Conservation (phyloP, 2,797 vertebrate species). For the Peromyscus attwateri region DNA sequence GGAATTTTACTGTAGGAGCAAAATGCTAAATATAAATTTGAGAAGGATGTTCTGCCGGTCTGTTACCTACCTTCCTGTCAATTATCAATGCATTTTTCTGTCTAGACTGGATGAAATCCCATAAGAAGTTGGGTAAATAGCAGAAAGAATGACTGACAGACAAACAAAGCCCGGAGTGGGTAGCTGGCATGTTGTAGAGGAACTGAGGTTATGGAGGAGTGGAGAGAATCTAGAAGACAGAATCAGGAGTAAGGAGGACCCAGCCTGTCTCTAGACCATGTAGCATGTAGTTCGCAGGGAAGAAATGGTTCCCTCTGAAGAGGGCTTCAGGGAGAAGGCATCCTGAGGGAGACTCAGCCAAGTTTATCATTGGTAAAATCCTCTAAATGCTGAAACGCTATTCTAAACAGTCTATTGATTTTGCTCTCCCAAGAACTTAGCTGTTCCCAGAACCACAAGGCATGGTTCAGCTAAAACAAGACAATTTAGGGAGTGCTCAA, state of each 20-base stretch:
- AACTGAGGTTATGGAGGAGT: background rate
- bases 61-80: background rate
- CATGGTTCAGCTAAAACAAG: background rate
- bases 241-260: background rate
- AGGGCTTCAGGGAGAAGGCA: background rate
- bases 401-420: background rate
- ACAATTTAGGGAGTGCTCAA: background rate
- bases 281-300: background rate
- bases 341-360: background rate
- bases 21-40: background rate
- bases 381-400: background rate
- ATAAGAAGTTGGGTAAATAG: background rate
- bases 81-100: background rate
- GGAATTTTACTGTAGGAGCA: constrained; percentile 12
- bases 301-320: background rate
- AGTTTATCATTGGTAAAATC: background rate
- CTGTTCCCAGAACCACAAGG: background rate
- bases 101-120: background rate
- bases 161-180: background rate
- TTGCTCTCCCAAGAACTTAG: background rate
- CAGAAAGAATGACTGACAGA: background rate
- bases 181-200: background rate
- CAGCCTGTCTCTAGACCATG: background rate
- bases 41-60: background rate
- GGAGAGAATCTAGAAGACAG: background rate